Conservation (phyloP, 2,888 invertebrate genomes). For the Platycheirus albimanus region DNA sequence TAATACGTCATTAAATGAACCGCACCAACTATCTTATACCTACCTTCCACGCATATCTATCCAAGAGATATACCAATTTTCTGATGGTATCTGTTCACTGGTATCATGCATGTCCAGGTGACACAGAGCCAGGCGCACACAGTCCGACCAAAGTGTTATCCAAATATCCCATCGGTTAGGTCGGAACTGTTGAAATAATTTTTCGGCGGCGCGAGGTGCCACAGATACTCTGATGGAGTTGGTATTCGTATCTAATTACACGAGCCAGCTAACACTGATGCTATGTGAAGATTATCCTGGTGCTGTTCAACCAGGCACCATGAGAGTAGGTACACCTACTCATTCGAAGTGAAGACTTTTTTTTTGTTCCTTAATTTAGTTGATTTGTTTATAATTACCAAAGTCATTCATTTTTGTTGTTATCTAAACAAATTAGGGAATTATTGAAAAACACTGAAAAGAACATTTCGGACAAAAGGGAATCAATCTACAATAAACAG, state of each 20-base stretch:
- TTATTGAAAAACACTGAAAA: slow-evolving; percentile 67
- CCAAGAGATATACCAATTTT: slow-evolving; percentile 65
- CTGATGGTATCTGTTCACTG: slow-evolving; percentile 60
- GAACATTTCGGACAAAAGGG: slow-evolving; percentile 22
- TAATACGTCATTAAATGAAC: slow-evolving; percentile 42
- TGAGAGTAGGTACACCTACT: neutral
- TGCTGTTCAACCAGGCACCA: too few species aligned
- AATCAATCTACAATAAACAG: too few species aligned
- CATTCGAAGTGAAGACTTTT: slow-evolving; percentile 18
- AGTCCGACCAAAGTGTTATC: slow-evolving; percentile 59
- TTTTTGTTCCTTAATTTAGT: slow-evolving; percentile 47
- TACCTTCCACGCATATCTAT: too few species aligned
- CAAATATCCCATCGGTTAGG: slow-evolving; percentile 62
- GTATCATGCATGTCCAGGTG: slow-evolving; percentile 53
- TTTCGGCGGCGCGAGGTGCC: slow-evolving; percentile 54
- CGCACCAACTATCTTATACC: slow-evolving; percentile 5
- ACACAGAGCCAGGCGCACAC: slow-evolving; percentile 52
- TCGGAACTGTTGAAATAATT: slow-evolving; percentile 68
- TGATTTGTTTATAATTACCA: slow-evolving; percentile 72
- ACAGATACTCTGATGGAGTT: slow-evolving; percentile 45
- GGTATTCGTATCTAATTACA: slow-evolving; percentile 70
- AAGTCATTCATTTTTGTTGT: slow-evolving; percentile 22
- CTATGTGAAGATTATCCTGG: slow-evolving; percentile 48
- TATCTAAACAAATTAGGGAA: slow-evolving; percentile 61
- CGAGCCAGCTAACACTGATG: slow-evolving; percentile 68